Conservation (phyloP, 1,140 invertebrate species). For the Acromyrmex heyeri region DNA sequence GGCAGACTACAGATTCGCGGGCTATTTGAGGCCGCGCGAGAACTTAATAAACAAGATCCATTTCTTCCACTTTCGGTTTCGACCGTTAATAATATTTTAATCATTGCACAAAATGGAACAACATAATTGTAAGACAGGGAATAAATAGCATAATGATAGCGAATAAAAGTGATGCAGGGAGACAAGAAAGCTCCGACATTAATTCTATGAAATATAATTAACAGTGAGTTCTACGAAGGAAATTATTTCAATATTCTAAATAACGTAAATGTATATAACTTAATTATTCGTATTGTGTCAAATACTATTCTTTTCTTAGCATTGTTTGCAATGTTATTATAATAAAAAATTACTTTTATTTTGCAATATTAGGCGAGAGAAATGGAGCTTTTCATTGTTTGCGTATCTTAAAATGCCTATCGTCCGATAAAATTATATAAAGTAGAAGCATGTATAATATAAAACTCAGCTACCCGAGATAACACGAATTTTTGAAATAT, state of each 20-base stretch:
- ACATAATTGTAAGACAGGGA: background rate
- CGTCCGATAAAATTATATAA: background rate
- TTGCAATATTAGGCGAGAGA: background rate
- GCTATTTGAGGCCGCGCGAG: background rate
- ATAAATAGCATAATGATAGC: background rate
- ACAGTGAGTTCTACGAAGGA: background rate
- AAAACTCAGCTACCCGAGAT: background rate
- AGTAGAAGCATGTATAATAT: background rate
- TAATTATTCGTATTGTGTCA: background rate
- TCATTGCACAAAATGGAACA: background rate
- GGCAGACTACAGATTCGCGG: background rate
- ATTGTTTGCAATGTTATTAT: background rate
- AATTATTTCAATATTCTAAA: background rate
- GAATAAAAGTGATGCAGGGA: no score
- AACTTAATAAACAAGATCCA: constrained; percentile 32
- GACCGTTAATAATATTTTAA: background rate
- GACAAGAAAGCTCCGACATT: background rate
- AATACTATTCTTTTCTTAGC: background rate
- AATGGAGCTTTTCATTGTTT: background rate
- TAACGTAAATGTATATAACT: background rate
- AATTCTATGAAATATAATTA: background rate
- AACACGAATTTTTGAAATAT: constrained; percentile 1
- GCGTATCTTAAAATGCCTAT: background rate
- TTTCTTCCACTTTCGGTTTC: constrained; percentile 14
- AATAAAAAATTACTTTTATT: background rate